Evolutionary conservation across 1,140 invertebrate genomes (phyloP), one percentile per base, ranked within the genome.

Genomic region (Drosophila sturtevanti): DNA sequence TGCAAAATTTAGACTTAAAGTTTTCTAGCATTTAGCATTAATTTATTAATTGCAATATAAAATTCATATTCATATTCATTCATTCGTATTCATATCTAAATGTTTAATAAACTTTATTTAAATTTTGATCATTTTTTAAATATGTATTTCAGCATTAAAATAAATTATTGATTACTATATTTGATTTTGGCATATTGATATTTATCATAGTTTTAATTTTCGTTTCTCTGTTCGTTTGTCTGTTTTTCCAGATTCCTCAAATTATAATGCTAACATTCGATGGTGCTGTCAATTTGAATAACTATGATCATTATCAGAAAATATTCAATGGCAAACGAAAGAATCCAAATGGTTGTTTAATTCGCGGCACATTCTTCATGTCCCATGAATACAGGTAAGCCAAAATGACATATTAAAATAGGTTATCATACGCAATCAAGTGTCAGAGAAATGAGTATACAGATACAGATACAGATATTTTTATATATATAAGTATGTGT

Each of bases 221-320:
- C 27, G 27, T 27, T 12, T 44, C 56, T 31, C 16, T 27, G 27
- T 14, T 52, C 51, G 1, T 65, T 12, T n/a, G 5, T 27, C 2
- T 9, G 10, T 94, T 3, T 48, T 48, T 94, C 0, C 92, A 98
- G 96, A 96, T 96, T 3, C 98, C 98, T 1, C 98, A 98, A 94
- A 98, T 99, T 94, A 96, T 99, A 67, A 92, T 98, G 73, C 92
- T 98, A 65, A 98, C 97, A 22, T 98, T 99, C 91, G 97, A 98
- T 91, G 98, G 97, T 35, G 97, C 97, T 7, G 94, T 99, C 56
- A 99, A 98, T 92, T 94, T 97, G 84, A 97, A 98, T 87, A 98
- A 98, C 91, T 97, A 95, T 91, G 96, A 97, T 78, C 95, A 97
- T 77, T 98, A 98, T 92, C 95, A 95, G 89, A 96, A 96, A 92